Evolutionary conservation across 2,888 invertebrate species (phyloP).

Genomic region (Nebria salina): DNA sequence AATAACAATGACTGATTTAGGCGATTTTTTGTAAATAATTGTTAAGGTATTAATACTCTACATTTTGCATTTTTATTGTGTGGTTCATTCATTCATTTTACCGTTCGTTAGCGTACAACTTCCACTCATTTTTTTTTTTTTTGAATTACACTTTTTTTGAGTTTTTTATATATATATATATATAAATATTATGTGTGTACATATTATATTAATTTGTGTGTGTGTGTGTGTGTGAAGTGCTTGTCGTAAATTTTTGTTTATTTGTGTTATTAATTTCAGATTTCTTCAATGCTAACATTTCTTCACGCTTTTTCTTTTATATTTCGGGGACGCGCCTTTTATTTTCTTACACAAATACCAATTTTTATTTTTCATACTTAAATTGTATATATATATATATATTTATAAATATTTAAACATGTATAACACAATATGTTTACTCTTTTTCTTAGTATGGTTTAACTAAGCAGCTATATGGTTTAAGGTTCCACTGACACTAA

Average conservation of each 20-base stretch:
- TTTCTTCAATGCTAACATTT: conserved; percentile 21
- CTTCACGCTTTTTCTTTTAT: neutral
- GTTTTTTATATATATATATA: neutral
- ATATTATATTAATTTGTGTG: conserved; percentile 12
- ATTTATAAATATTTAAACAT: conserved; percentile 15
- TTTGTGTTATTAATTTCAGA: conserved; percentile 29
- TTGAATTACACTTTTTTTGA: neutral
- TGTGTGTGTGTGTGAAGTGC: conserved; percentile 7
- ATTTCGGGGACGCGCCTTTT: neutral
- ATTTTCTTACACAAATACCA: neutral
- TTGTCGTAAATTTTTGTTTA: neutral
- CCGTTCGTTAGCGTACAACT: no score
- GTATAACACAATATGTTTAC: conserved; percentile 26
- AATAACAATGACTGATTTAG: conserved; percentile 2
- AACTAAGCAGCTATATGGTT: conserved; percentile 49
- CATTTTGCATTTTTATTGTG: no score
- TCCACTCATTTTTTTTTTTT: neutral
- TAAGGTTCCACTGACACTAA: conserved; percentile 19
- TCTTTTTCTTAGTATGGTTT: conserved; percentile 52
- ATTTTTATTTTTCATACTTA: neutral
- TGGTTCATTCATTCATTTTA: no score
- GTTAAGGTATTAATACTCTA: neutral
- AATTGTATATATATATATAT: conserved; percentile 10
- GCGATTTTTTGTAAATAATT: neutral
- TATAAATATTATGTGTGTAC: neutral